Evolutionary conservation across 2,113 vertebrate species (phyloP).

Genomic region (Hiodon tergisus): DNA sequence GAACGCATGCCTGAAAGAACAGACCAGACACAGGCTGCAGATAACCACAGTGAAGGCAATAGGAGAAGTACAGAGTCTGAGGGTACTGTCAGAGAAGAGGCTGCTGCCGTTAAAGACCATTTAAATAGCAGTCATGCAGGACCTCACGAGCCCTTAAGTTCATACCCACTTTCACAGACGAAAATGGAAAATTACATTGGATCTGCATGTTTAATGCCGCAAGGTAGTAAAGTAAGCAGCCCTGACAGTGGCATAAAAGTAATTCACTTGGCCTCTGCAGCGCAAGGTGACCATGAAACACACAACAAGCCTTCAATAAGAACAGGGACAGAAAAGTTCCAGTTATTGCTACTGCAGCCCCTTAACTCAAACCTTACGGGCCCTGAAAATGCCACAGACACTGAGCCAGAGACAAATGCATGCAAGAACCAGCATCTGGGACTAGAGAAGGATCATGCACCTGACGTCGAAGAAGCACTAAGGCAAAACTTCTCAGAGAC

Average conservation of each 20-base stretch:
- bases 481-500: neutral
- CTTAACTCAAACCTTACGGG: neutral
- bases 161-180: neutral
- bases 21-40: constrained; percentile 21
- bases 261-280: neutral
- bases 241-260: neutral
- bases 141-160: constrained; percentile 21
- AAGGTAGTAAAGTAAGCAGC: neutral
- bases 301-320: neutral
- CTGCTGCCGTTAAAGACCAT: constrained; percentile 18
- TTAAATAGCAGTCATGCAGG: constrained; percentile 22
- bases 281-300: neutral
- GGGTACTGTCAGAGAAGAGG: constrained; percentile 25
- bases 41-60: constrained; percentile 32
- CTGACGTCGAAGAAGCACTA: neutral
- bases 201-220: neutral
- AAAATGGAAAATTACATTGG: neutral
- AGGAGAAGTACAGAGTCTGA: constrained; percentile 36
- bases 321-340: neutral
- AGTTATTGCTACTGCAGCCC: neutral
- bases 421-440: neutral
- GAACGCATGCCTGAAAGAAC: constrained; percentile 31
- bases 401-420: neutral
- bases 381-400: neutral
- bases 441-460: neutral